Percentiles rank a stretch among this genome's conserved stretches.
These are phyloP conservation scores for Marmota monax DNA, from an alignment of 2,113 vertebrate species.

Conservation along the genomic window DNA sequence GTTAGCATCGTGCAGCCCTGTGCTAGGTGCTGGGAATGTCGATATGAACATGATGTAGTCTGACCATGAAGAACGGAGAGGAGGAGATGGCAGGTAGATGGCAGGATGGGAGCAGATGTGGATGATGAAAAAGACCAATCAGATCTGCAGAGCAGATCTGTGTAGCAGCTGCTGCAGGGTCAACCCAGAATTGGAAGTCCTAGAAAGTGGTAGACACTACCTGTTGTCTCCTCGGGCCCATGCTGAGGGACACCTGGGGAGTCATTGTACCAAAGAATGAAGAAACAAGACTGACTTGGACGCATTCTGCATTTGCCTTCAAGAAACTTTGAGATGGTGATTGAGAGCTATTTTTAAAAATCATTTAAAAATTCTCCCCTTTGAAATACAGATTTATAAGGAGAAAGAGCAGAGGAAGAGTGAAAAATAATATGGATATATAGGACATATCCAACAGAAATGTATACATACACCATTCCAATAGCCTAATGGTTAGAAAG, in stretches of 20 bases:
- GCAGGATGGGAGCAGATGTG: background rate
- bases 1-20: background rate
- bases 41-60: background rate
- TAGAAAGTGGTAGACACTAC: background rate
- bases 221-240: background rate
- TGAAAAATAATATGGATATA: background rate
- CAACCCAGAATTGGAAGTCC: background rate
- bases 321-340: background rate
- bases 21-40: background rate
- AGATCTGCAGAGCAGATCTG: background rate
- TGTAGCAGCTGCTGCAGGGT: background rate
- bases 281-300: background rate
- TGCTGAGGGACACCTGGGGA: background rate
- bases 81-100: background rate
- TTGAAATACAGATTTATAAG: background rate
- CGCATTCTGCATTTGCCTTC: background rate
- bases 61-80: background rate
- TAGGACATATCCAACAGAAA: background rate
- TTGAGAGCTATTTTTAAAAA: background rate
- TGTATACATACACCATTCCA: background rate
- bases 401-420: background rate
- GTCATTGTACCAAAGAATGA: background rate
- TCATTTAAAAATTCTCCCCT: slow-evolving; percentile 5
- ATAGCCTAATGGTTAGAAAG: background rate
- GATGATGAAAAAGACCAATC: background rate